Base-by-base conservation (phyloP, 2,888 invertebrate species). In the Toxonevra muliebris region DNA sequence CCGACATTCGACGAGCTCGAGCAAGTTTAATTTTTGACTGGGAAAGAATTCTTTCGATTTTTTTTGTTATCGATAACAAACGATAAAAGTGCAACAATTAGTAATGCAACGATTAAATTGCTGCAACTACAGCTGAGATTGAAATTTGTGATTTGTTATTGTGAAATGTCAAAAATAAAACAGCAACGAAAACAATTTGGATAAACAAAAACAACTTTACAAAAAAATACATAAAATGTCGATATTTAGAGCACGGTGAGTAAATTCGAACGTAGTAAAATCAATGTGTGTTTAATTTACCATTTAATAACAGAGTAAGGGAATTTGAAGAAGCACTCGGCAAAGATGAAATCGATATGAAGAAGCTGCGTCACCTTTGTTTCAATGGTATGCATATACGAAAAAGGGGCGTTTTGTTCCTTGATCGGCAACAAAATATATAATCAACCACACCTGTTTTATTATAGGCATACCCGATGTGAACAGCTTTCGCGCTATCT, bases 401-500 rank as follows among this genome's bases (percentile, higher is more conserved):
- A 17, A 11, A 15, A 62, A 69, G 67, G 53, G 62, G 70, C 53
- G 66, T 67, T 66, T 66, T 52, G 69, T 9, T n/a, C n/a, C n/a
- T n/a, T n/a, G n/a, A n/a, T n/a, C 52, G 30, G 13, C 20, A 3
- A 9, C 40, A 55, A 41, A 20, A 41, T 20, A 10, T 17, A 12
- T 59, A n/a, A 12, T 17, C n/a, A 30, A n/a, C 15, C 40, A 20
- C 30, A 30, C 11, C 2, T 17, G 13, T 10, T 2, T 19, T 41
- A n/a, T 41, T 41, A 4, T n/a, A 95, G 96, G 96, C 63, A 91
- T 96, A 76, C 96, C 96, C 1, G 96, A 96, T 82, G 94, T 94
- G 76, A 91, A 91, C 74, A 93, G 95, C 1, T 87, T 92, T 69
- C 88, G 97, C 63, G 89, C 96, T 0, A 82, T 94, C 52, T 94